These are phyloP conservation scores for Campoletis raptor DNA, from an alignment of 2,888 invertebrate species.

Conservation along the genomic window DNA sequence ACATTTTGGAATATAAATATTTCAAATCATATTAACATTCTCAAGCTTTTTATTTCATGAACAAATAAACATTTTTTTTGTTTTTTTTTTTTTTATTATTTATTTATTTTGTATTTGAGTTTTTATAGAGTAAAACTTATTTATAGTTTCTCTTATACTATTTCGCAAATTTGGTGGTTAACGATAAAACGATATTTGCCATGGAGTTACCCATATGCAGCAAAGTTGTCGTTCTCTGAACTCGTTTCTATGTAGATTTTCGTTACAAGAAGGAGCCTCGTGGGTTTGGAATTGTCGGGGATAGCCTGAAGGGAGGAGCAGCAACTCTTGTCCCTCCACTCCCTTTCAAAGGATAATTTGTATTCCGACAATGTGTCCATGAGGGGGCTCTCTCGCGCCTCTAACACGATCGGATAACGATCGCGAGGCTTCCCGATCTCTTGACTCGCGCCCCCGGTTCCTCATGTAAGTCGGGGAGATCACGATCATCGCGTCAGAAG, in stretches of 20 bases:
- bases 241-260: conserved; percentile 69
- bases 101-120: background rate
- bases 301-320: conserved; percentile 24
- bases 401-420: conserved; percentile 71
- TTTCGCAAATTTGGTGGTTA: background rate
- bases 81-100: no score
- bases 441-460: conserved; percentile 52
- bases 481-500: conserved; percentile 47
- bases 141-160: no score
- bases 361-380: conserved; percentile 66
- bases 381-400: conserved; percentile 57
- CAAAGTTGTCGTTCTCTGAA: conserved; percentile 53
- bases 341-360: conserved; percentile 60
- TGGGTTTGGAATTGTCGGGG: conserved; percentile 43
- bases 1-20: background rate
- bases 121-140: background rate
- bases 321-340: conserved; percentile 33
- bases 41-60: background rate
- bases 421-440: conserved; percentile 66
- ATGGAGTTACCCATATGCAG: background rate
- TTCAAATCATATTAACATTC: background rate
- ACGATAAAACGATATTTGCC: background rate
- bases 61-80: background rate
- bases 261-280: conserved; percentile 10
- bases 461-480: conserved; percentile 38